Base-by-base conservation (phyloP, 2,888 invertebrate genomes). In the Leptopilina drosophilae region DNA sequence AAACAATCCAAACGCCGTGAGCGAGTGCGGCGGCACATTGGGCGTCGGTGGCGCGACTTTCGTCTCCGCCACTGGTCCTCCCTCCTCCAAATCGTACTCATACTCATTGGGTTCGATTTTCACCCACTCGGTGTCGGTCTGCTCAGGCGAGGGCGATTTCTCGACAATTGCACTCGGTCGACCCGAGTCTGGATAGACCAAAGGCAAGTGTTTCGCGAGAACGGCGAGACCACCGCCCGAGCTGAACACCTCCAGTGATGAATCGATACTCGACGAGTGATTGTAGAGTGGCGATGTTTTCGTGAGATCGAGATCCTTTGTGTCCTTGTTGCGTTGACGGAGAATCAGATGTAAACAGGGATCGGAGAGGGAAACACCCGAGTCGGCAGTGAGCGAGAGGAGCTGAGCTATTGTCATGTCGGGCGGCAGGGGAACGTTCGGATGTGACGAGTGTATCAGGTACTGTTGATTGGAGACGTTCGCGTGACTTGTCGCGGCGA, bases 1-100 rank as follows among this genome's bases (percentile, higher is more conserved):
- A 90, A 98, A 97, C 80, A 98, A 92, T 0, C 97, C 97, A 89
- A 98, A 97, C 14, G 98, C 98, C 1, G 97, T 96, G 83, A 98
- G 93, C 67, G 98, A 97, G 92, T 98, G 98, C 77, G 97, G 96
- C 7, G 98, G 98, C n/a, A 87, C 83, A 77, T 95, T 94, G n/a
- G 94, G 93, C 8, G 94, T 93, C 3, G 93, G 90, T 20, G 91
- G 92, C 4, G 93, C 88, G 9, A 93, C 91, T 83, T 93, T 93
- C 6, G 93, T 92, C 33, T 91, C 89, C 79, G 91, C 92, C 33
- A 92, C 93, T 0, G 87, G 87, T 3, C 89, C 90, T n/a, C 87
- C 88, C 84, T 94, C 95, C 82, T 94, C 94, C 14, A 94, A 87
- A 86, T 95, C 94, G 85, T 94, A 94, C 53, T 94, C 93, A 76